phyloP scores from a whole-genome alignment of 2,888 invertebrate genomes.

The Spilarctia lutea region DNA sequence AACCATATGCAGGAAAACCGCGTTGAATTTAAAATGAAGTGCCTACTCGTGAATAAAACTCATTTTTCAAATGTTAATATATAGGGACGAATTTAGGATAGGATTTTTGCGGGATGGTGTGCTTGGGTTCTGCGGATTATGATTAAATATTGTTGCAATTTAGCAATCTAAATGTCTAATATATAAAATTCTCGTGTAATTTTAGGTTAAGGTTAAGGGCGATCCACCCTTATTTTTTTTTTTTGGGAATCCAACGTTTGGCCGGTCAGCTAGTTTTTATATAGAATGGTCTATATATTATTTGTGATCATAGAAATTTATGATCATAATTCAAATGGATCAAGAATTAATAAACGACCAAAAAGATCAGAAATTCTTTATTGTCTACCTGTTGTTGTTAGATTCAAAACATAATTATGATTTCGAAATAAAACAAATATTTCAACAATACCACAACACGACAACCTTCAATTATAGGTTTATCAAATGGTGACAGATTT shows the following conservation, averaged over 20 bases:
- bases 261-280: too few relatives aligned
- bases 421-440: background rate
- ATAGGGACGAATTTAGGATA: background rate
- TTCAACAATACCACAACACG: background rate
- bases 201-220: too few relatives aligned
- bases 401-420: background rate
- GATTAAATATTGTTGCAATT: background rate
- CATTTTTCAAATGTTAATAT: background rate
- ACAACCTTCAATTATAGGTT: background rate
- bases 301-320: too few relatives aligned
- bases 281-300: too few relatives aligned
- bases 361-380: background rate
- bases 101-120: background rate
- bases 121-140: background rate
- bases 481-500: background rate
- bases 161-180: too few relatives aligned
- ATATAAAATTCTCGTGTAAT: too few relatives aligned
- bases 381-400: background rate
- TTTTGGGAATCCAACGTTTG: too few relatives aligned
- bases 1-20: background rate
- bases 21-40: slow-evolving; percentile 17
- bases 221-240: too few relatives aligned
- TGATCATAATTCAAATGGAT: background rate
- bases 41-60: slow-evolving; percentile 2
- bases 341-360: background rate